Conservation (phyloP, 1,140 invertebrate species). For the Latrodectus geometricus region DNA sequence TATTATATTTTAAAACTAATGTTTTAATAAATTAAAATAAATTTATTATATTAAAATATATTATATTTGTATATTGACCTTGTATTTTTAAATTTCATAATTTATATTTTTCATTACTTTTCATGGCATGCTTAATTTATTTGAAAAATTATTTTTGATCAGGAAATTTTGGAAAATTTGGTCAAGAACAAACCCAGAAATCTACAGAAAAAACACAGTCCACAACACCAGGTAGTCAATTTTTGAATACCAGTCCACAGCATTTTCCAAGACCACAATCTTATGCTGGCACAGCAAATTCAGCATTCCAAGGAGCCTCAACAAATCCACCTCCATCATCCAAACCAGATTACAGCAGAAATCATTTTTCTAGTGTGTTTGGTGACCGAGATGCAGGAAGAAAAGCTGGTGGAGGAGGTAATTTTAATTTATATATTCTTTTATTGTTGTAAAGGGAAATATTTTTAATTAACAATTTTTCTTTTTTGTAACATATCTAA, state of each 20-base stretch:
- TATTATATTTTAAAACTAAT: too few species aligned
- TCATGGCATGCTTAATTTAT: neutral
- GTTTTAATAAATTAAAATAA: too few species aligned
- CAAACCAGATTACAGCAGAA: conserved; percentile 74
- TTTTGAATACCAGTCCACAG: conserved; percentile 50
- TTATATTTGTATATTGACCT: neutral
- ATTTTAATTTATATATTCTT: conserved; percentile 6
- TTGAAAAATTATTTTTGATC: neutral
- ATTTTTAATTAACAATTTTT: too few species aligned
- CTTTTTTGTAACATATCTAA: neutral
- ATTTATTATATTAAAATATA: too few species aligned
- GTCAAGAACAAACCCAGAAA: neutral
- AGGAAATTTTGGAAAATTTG: conserved; percentile 32
- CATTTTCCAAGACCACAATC: conserved; percentile 59
- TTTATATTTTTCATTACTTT: neutral
- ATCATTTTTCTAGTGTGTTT: conserved; percentile 76
- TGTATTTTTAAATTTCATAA: too few species aligned
- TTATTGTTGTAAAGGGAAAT: neutral
- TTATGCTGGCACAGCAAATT: conserved; percentile 53
- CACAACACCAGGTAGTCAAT: conserved; percentile 14
- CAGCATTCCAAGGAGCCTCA: conserved; percentile 28
- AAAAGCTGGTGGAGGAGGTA: conserved; percentile 67
- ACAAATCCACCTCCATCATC: neutral
- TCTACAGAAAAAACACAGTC: neutral
- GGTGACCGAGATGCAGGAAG: conserved; percentile 66